Conservation (phyloP, 2,888 invertebrate genomes). For the Exocentrus adspersus region DNA sequence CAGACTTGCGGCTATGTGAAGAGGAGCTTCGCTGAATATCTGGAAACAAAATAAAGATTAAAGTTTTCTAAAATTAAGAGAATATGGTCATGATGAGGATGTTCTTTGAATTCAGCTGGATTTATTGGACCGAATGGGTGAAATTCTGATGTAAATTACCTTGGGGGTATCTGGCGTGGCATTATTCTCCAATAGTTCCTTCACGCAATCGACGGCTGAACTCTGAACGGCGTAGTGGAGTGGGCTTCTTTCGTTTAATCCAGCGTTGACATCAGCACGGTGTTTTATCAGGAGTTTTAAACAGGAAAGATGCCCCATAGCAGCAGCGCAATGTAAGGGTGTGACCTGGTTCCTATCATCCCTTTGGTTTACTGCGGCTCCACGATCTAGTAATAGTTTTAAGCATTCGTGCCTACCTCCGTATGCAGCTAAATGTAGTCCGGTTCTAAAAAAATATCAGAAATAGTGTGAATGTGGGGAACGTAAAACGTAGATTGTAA, state of each 20-base stretch:
- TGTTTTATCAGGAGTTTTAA: conserved; percentile 73
- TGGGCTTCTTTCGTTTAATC: conserved; percentile 74
- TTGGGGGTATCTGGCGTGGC: conserved; percentile 87
- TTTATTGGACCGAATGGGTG: too few species aligned
- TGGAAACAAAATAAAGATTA: too few species aligned
- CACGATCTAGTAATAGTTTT: conserved; percentile 73
- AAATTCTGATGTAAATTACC: too few species aligned
- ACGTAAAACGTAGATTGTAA: too few species aligned
- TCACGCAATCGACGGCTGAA: conserved; percentile 78
- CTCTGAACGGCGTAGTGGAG: conserved; percentile 87
- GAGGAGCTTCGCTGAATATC: conserved; percentile 86
- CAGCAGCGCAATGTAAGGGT: conserved; percentile 82
- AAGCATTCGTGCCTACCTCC: conserved; percentile 78
- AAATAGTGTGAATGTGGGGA: too few species aligned
- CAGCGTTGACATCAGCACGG: conserved; percentile 85
- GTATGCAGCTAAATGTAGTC: conserved; percentile 83
- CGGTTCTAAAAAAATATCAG: conserved; percentile 64
- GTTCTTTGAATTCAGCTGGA: too few species aligned
- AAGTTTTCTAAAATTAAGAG: too few species aligned
- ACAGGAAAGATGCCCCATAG: conserved; percentile 70
- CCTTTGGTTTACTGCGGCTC: conserved; percentile 76
- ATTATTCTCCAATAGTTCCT: conserved; percentile 77
- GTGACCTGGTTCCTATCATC: conserved; percentile 76
- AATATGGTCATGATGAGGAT: too few species aligned
- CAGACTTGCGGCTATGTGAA: conserved; percentile 82